Conservation (phyloP, 92 coral and sea anemone species). For the Phenganax stokvisi region DNA sequence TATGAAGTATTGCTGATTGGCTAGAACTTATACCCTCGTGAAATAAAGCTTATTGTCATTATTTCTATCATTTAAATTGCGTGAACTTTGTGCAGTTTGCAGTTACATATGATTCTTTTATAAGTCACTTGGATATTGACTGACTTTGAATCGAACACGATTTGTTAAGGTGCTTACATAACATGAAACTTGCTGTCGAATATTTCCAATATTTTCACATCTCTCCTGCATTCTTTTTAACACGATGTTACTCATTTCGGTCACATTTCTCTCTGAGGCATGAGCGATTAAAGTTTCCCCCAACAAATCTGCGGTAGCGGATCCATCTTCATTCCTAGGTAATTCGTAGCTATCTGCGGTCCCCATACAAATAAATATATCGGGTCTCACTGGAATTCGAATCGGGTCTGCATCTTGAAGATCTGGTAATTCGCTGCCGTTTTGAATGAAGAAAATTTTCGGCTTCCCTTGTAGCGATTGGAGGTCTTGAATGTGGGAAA, state of each 20-base stretch:
- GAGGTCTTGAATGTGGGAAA: slow-evolving; percentile 50
- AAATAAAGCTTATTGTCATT: no score
- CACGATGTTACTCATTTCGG: slow-evolving; percentile 48
- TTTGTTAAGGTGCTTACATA: slow-evolving; percentile 71
- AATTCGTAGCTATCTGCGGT: slow-evolving; percentile 68
- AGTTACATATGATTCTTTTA: no score
- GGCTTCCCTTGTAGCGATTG: slow-evolving; percentile 72
- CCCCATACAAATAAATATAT: slow-evolving; percentile 70
- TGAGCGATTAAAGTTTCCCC: slow-evolving; percentile 38
- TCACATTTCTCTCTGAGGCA: slow-evolving; percentile 31
- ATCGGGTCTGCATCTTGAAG: not conserved
- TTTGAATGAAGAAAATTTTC: slow-evolving; percentile 72
- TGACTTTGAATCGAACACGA: no score
- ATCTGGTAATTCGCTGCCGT: slow-evolving; percentile 71
- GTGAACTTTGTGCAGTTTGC: no score
- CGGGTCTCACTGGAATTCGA: slow-evolving; percentile 68
- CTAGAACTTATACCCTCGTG: no score
- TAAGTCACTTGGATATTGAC: no score
- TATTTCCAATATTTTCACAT: not conserved
- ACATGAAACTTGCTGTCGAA: slow-evolving; percentile 72
- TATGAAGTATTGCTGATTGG: no score
- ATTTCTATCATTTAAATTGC: no score
- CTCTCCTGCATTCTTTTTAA: slow-evolving; percentile 13
- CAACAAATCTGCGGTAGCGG: slow-evolving; percentile 58
- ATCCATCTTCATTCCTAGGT: slow-evolving; percentile 58